Conservation (phyloP, 2,888 invertebrate genomes). For the Linnaemya vulpina region DNA sequence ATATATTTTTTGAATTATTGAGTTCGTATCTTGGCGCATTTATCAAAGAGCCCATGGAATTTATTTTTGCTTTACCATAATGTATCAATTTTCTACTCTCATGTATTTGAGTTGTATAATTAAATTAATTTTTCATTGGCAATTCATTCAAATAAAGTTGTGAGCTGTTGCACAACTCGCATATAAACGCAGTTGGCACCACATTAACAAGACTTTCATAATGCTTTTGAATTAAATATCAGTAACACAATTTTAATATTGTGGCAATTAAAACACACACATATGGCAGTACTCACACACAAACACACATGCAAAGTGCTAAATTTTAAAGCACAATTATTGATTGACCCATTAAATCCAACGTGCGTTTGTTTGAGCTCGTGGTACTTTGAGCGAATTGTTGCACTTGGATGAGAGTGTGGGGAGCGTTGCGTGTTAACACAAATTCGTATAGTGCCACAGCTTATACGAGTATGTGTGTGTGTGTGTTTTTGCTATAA, state of each 20-base stretch:
- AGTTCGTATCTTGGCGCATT: neutral
- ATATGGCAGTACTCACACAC: neutral
- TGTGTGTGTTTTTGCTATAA: slow-evolving; percentile 8
- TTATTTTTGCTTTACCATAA: neutral
- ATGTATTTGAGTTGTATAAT: slow-evolving; percentile 15
- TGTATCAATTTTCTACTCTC: neutral
- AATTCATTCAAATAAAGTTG: slow-evolving; percentile 18
- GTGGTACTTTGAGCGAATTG: slow-evolving; percentile 12
- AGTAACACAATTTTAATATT: slow-evolving; percentile 34
- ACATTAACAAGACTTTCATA: slow-evolving; percentile 53
- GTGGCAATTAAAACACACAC: slow-evolving; percentile 12
- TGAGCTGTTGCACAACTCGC: neutral
- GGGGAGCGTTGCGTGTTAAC: neutral
- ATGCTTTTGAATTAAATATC: slow-evolving; percentile 42
- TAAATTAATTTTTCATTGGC: slow-evolving; percentile 28
- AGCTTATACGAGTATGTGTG: neutral
- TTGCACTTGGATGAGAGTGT: neutral
- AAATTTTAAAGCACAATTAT: slow-evolving; percentile 46
- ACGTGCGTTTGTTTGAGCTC: no score
- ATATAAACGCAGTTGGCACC: slow-evolving; percentile 26
- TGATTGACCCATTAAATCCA: slow-evolving; percentile 53
- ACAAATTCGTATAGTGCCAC: neutral
- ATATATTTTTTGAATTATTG: no score
- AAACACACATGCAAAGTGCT: neutral
- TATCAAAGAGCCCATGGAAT: neutral